Evolutionary conservation across 2,113 vertebrate species (phyloP).

Genomic region (Micronycteris hirsuta): DNA sequence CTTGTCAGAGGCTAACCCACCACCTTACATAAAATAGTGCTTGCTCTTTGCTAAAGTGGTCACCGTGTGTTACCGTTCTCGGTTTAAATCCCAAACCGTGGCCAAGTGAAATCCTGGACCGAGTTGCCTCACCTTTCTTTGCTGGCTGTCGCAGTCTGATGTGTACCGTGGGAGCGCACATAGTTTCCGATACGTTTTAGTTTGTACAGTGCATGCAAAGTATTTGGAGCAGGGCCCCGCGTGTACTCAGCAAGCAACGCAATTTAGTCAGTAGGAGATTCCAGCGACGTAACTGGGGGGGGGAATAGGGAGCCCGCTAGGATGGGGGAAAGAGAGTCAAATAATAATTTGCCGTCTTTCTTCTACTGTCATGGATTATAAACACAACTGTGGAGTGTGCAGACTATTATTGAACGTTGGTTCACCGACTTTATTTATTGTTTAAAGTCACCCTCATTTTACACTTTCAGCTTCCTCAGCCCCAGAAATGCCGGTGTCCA

Average conservation of each 20-base stretch:
- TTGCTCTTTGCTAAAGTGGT: background rate
- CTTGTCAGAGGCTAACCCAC: background rate
- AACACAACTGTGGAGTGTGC: too few species aligned
- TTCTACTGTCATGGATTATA: background rate
- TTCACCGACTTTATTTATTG: background rate
- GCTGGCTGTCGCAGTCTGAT: rapidly evolving
- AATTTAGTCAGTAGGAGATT: rapidly evolving
- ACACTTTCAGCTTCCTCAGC: background rate
- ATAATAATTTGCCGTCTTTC: rapidly evolving
- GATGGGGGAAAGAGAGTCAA: rapidly evolving
- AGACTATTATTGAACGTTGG: too few species aligned
- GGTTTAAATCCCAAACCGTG: background rate
- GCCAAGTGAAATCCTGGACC: background rate
- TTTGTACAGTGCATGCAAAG: background rate
- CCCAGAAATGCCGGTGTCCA: too few species aligned
- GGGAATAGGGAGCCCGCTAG: rapidly evolving
- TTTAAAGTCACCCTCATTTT: background rate
- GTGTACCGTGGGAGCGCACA: too few species aligned
- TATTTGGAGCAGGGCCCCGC: background rate
- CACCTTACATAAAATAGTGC: rapidly evolving
- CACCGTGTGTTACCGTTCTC: rapidly evolving
- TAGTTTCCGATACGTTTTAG: background rate
- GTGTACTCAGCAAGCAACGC: rapidly evolving
- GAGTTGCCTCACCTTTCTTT: background rate
- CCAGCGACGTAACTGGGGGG: rapidly evolving